Percentiles rank a stretch among this genome's conserved stretches.
Conservation (phyloP, 2,888 invertebrate species). For the Pediacus dermestoides region DNA sequence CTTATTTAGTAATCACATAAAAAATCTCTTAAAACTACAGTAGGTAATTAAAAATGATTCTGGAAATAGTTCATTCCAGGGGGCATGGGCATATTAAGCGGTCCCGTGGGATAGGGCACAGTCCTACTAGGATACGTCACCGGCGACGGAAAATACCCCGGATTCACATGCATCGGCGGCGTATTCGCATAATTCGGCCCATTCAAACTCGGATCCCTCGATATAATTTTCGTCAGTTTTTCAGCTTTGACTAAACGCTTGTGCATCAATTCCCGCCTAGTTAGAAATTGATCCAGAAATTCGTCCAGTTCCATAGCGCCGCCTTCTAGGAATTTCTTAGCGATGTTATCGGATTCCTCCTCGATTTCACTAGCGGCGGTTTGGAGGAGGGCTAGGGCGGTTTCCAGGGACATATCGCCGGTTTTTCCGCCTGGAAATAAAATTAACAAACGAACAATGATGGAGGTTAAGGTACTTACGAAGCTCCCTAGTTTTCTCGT, state of each 20-base stretch:
- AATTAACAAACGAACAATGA: slow-evolving; percentile 7
- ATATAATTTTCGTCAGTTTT: slow-evolving; percentile 78
- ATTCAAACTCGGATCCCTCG: slow-evolving; percentile 40
- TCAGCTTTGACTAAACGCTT: slow-evolving; percentile 87
- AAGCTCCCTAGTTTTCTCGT: slow-evolving; percentile 71
- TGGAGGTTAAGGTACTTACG: slow-evolving; percentile 55
- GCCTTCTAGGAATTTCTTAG: slow-evolving; percentile 75
- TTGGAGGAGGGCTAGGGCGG: slow-evolving; percentile 82
- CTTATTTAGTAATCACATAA: no score
- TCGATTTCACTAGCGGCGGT: slow-evolving; percentile 90
- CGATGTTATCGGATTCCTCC: slow-evolving; percentile 83
- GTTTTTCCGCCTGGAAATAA: slow-evolving; percentile 66
- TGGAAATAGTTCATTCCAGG: slow-evolving; percentile 45
- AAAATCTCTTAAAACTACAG: no score
- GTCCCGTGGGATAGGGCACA: slow-evolving; percentile 69
- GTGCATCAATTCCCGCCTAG: slow-evolving; percentile 73
- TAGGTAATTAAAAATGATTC: slow-evolving; percentile 42
- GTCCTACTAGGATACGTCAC: slow-evolving; percentile 27
- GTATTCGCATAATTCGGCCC: slow-evolving; percentile 45
- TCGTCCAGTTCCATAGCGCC: slow-evolving; percentile 66
- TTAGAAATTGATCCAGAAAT: slow-evolving; percentile 81
- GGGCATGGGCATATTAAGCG: slow-evolving; percentile 76
- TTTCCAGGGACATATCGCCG: slow-evolving; percentile 76
- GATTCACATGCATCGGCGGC: slow-evolving; percentile 44
- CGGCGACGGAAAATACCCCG: slow-evolving; percentile 51